Evolutionary conservation across 2,797 vertebrate genomes (phyloP).

Genomic region (Pantherophis alleghaniensis): DNA sequence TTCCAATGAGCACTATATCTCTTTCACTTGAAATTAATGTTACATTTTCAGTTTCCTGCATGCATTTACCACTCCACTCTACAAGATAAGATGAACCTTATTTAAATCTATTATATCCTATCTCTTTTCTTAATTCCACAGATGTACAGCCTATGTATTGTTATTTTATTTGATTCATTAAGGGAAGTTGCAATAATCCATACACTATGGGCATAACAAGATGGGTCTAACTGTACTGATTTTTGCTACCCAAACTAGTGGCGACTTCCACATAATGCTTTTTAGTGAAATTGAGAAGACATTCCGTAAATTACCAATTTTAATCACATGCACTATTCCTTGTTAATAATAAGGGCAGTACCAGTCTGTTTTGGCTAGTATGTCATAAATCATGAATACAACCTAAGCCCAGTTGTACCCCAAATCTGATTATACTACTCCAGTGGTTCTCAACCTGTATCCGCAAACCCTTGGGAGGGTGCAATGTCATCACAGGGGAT

Average conservation of each 20-base stretch:
- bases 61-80: not conserved
- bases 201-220: not conserved
- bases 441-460: not conserved
- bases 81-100: not conserved
- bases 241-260: not conserved
- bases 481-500: not conserved
- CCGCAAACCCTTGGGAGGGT: accelerated
- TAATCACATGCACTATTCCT: not conserved
- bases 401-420: not conserved
- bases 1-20: not conserved
- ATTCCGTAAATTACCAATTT: not conserved
- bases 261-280: not conserved
- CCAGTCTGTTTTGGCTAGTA: not conserved
- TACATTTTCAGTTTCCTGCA: not conserved
- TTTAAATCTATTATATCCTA: not conserved
- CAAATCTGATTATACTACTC: not conserved
- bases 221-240: not conserved
- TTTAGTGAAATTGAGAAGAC: not conserved
- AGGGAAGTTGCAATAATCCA: not conserved
- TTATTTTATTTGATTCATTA: not conserved
- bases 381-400: not conserved
- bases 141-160: not conserved
- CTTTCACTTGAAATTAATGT: not conserved
- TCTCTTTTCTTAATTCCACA: not conserved
- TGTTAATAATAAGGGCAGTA: not conserved